These are phyloP conservation scores for Actenoides hombroni DNA, from an alignment of 2,113 vertebrate genomes.

Conservation along the genomic window DNA sequence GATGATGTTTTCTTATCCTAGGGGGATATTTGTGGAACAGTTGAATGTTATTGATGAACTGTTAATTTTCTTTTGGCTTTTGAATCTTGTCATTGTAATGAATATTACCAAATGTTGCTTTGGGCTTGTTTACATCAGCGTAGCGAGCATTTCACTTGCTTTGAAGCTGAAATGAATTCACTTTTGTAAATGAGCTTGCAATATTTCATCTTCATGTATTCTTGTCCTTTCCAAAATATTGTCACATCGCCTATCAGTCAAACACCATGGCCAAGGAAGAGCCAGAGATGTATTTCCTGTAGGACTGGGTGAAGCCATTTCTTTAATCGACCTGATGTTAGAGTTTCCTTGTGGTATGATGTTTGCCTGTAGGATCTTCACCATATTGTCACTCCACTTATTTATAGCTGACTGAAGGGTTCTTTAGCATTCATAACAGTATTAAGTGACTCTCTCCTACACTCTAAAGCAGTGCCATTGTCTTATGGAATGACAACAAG, in stretches of 20 bases:
- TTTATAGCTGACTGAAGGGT: background rate
- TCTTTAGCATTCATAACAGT: background rate
- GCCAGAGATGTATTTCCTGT: accelerated
- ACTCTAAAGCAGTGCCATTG: background rate
- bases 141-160: constrained; percentile 25
- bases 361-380: background rate
- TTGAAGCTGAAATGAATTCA: constrained; percentile 18
- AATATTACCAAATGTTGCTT: constrained; percentile 11
- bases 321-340: background rate
- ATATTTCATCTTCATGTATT: background rate
- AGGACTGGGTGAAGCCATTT: background rate
- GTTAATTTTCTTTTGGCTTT: constrained; percentile 38
- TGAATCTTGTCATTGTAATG: background rate
- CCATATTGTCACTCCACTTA: background rate
- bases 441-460: background rate
- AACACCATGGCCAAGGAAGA: background rate
- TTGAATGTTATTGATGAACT: constrained; percentile 2
- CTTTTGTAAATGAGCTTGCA: background rate
- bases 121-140: constrained; percentile 19
- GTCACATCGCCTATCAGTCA: background rate
- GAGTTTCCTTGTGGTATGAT: background rate
- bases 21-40: background rate
- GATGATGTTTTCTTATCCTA: background rate
- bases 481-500: background rate
- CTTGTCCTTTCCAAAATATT: background rate